Conservation (phyloP, 2,797 vertebrate species). For the Sphenodon punctatus region DNA sequence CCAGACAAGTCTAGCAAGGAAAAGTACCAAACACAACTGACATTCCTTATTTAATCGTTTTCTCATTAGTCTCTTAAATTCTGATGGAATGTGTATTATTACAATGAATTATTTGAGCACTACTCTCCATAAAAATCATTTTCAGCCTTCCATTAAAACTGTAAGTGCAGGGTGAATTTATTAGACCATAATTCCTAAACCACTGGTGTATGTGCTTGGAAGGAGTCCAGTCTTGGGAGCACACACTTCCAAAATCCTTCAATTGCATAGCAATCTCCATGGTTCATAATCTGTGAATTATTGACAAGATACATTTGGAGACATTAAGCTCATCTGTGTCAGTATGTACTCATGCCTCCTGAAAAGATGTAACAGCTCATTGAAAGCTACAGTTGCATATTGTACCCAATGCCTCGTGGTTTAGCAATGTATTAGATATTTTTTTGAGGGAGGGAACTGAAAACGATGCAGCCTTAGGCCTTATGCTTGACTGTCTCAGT, state of each 20-base stretch:
- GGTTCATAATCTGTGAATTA: neutral
- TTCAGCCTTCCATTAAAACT: neutral
- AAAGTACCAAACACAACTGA: conserved; percentile 2
- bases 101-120: neutral
- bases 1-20: conserved; percentile 7
- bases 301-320: neutral
- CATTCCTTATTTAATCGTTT: neutral
- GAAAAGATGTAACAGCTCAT: accelerated
- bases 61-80: neutral
- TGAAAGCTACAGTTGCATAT: accelerated
- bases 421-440: too few species aligned
- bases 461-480: accelerated
- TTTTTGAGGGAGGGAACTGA: neutral
- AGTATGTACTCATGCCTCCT: neutral
- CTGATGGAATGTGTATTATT: neutral
- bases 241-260: neutral
- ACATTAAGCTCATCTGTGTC: neutral
- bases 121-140: neutral
- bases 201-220: neutral
- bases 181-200: neutral
- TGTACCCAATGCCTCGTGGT: neutral
- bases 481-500: neutral
- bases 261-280: neutral
- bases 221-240: neutral
- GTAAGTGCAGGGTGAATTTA: neutral